Evolutionary conservation across 2,888 invertebrate species (phyloP).

Genomic region (Pterobdella sp.): DNA sequence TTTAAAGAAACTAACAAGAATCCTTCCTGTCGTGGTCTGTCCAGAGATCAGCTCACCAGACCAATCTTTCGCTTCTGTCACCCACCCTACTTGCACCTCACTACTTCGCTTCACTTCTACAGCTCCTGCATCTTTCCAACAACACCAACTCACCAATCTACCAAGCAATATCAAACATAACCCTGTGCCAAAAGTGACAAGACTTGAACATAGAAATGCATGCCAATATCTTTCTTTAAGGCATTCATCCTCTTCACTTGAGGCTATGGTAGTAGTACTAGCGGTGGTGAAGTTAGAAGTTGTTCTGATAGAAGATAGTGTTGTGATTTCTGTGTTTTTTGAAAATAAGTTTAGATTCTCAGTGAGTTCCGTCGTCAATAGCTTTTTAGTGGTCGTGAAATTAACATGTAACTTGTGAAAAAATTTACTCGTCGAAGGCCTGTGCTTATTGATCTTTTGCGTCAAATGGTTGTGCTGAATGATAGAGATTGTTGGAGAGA

Average conservation of each 20-base stretch:
- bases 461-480: background rate
- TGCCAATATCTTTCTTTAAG: slow-evolving; percentile 26
- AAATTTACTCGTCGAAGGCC: background rate
- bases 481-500: background rate
- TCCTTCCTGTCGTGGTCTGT: slow-evolving; percentile 94
- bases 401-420: background rate
- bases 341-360: background rate
- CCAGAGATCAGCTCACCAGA: slow-evolving; percentile 99
- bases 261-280: background rate
- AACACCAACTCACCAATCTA: slow-evolving; percentile 23
- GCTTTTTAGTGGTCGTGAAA: background rate
- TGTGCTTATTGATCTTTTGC: background rate
- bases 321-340: too few relatives aligned
- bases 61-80: slow-evolving; percentile 99
- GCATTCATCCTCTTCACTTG: slow-evolving; percentile 15
- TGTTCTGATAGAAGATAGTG: background rate
- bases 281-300: background rate
- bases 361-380: background rate
- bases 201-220: slow-evolving; percentile 24
- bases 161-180: slow-evolving; percentile 19
- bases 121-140: slow-evolving; percentile 21
- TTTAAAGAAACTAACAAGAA: slow-evolving; percentile 43
- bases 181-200: slow-evolving; percentile 24
- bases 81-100: slow-evolving; percentile 55
- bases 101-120: slow-evolving; percentile 15